phyloP scores from a whole-genome alignment of 1,140 invertebrate genomes.

The Thaumetopoea pityocampa region DNA sequence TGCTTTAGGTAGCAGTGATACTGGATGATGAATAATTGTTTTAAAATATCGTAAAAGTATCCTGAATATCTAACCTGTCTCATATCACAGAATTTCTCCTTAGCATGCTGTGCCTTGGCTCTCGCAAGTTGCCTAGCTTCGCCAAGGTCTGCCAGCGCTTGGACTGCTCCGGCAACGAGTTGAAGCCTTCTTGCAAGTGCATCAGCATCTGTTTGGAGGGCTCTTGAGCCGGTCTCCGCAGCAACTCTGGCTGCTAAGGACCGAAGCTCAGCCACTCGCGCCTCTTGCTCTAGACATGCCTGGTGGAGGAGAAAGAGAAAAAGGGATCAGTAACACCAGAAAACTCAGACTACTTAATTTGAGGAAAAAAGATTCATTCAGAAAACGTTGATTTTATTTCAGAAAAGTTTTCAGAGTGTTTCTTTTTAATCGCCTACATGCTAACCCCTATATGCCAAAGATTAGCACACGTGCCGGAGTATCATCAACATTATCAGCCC shows the following conservation, averaged over 20 bases:
- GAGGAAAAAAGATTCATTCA: no score
- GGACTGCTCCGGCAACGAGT: constrained; percentile 84
- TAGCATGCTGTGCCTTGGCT: constrained; percentile 59
- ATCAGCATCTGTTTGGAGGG: constrained; percentile 86
- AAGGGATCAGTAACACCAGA: no score
- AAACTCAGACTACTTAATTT: no score
- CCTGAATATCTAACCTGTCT: constrained; percentile 58
- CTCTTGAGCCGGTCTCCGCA: constrained; percentile 83
- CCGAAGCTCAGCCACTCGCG: constrained; percentile 83
- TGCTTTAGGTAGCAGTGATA: no score
- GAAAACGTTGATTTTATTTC: no score
- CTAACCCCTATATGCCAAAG: no score
- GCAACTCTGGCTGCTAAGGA: constrained; percentile 86
- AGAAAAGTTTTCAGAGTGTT: no score
- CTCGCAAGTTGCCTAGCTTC: constrained; percentile 75
- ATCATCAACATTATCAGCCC: no score
- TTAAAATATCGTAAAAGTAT: no score
- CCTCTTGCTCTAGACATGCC: constrained; percentile 86
- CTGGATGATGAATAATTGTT: no score
- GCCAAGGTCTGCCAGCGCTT: constrained; percentile 84
- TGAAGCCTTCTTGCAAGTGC: constrained; percentile 85
- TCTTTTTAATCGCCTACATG: no score
- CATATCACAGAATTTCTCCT: constrained; percentile 61
- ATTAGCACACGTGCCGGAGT: no score
- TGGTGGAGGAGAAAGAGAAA: constrained; percentile 44